These are phyloP conservation scores for Ophion obscuratus DNA, from an alignment of 2,888 invertebrate genomes.

Conservation along the genomic window DNA sequence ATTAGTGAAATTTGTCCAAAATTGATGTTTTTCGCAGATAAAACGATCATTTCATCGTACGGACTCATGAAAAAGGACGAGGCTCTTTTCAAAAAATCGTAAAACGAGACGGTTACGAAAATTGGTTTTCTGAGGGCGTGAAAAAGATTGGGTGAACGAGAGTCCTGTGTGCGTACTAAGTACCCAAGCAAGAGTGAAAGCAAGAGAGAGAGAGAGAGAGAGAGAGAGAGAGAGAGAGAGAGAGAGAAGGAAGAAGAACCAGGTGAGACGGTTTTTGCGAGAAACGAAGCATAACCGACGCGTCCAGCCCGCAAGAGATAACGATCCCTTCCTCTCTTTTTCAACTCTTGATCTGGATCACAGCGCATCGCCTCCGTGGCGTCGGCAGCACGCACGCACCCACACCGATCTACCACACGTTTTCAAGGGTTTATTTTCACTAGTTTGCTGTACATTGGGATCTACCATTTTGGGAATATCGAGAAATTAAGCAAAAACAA, in stretches of 20 bases:
- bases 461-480: background rate
- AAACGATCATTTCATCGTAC: background rate
- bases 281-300: slow-evolving; percentile 81
- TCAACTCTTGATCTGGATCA: slow-evolving; percentile 80
- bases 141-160: background rate
- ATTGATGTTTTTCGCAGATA: background rate
- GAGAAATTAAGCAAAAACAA: background rate
- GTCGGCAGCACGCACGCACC: slow-evolving; percentile 71
- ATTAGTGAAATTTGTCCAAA: no score
- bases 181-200: slow-evolving; percentile 36
- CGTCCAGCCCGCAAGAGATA: slow-evolving; percentile 79
- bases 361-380: slow-evolving; percentile 77
- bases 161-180: slow-evolving; percentile 1
- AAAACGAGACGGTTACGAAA: background rate
- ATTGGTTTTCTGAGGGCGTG: slow-evolving; percentile 4
- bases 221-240: slow-evolving; percentile 17
- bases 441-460: background rate
- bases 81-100: background rate
- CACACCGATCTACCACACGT: slow-evolving; percentile 22
- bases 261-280: slow-evolving; percentile 82
- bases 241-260: slow-evolving; percentile 75
- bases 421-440: slow-evolving; percentile 16
- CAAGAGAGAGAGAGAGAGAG: slow-evolving; percentile 29
- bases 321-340: slow-evolving; percentile 75
- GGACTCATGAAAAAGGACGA: background rate